Conservation (phyloP, 1,140 invertebrate genomes). For the Holcopasites calliopsidis region DNA sequence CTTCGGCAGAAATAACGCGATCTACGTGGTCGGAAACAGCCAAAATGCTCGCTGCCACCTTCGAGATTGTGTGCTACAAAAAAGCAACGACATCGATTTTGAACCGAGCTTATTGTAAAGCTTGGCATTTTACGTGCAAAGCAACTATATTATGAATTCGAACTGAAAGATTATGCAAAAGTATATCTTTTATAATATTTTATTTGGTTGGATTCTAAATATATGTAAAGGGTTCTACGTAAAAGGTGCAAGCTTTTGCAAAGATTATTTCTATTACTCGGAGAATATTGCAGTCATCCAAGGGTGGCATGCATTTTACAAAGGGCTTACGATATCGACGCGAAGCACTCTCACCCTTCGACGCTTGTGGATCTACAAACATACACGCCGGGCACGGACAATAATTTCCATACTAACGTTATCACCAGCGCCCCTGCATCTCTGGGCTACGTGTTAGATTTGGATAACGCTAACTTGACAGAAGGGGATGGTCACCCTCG, state of each 20-base stretch:
- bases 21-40: constrained; percentile 38
- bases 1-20: constrained; percentile 46
- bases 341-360: constrained; percentile 20
- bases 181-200: not conserved
- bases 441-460: constrained; percentile 57
- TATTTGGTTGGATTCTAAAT: too few species aligned
- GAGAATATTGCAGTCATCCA: not conserved
- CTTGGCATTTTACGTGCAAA: not conserved
- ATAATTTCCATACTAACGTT: constrained; percentile 64
- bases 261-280: not conserved
- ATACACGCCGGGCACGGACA: constrained; percentile 37
- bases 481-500: constrained; percentile 46
- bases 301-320: constrained; percentile 4
- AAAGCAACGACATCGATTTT: constrained; percentile 8
- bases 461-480: constrained; percentile 61
- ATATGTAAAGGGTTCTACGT: too few species aligned
- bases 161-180: too few species aligned
- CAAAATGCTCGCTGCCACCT: not conserved
- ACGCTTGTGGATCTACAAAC: constrained; percentile 7
- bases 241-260: not conserved
- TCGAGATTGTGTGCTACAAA: not conserved
- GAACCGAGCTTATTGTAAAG: not conserved
- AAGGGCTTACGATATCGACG: constrained; percentile 37
- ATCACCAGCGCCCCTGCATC: constrained; percentile 37
- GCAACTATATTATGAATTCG: not conserved